Evolutionary conservation across 2,113 vertebrate species (phyloP).

Genomic region (Ptychochromis oligacanthus): DNA sequence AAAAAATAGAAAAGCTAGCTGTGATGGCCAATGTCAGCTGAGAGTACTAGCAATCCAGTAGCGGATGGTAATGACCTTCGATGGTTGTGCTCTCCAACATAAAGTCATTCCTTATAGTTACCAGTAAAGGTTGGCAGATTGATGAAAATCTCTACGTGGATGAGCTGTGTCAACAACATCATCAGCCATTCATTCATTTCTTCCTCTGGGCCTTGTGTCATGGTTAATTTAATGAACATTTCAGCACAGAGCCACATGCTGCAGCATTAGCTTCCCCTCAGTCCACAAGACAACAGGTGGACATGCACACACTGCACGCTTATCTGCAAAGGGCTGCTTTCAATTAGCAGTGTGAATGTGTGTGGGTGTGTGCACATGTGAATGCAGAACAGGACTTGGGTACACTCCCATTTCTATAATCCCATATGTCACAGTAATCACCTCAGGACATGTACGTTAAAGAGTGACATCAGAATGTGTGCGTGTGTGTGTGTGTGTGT

Average conservation of each 20-base stretch:
- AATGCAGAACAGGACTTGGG: background rate
- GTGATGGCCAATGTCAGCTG: conserved; percentile 23
- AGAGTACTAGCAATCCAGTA: conserved; percentile 29
- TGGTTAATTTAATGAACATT: background rate
- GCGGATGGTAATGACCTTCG: conserved; percentile 8
- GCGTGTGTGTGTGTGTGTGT: background rate
- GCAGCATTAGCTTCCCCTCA: conserved; percentile 17
- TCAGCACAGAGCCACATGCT: conserved; percentile 1
- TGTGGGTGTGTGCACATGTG: background rate
- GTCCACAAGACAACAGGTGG: conserved; percentile 51
- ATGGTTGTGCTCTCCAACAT: background rate
- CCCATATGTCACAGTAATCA: conserved; percentile 19
- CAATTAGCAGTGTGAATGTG: conserved; percentile 1
- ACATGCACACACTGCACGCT: background rate
- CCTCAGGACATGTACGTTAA: conserved; percentile 20
- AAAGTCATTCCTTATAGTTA: background rate
- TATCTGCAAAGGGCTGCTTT: conserved; percentile 38
- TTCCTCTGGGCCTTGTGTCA: background rate
- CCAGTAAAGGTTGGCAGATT: background rate
- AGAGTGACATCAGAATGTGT: conserved; percentile 13
- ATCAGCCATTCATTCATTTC: background rate
- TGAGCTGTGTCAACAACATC: background rate
- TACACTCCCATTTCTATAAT: background rate
- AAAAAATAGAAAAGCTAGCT: background rate
- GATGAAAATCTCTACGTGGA: background rate